Conservation (phyloP, 2,113 vertebrate species). For the Oostethus manadensis region DNA sequence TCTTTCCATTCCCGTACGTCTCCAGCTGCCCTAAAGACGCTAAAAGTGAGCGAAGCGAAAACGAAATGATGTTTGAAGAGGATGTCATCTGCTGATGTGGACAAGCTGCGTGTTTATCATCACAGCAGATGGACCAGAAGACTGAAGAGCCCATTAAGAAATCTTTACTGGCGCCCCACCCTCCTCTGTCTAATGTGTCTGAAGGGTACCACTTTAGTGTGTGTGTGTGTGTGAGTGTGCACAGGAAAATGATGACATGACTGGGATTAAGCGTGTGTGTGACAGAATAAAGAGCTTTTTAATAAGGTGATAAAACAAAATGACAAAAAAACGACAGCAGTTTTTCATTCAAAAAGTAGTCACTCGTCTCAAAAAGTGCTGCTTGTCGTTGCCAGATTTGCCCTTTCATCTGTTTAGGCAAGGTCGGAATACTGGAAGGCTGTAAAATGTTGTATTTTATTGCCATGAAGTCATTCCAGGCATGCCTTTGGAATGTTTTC, state of each 20-base stretch:
- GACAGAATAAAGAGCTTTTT: constrained; percentile 3
- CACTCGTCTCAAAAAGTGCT: too few relatives aligned
- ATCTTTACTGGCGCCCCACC: constrained; percentile 71
- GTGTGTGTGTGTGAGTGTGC: constrained; percentile 31
- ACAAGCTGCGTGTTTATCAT: constrained; percentile 56
- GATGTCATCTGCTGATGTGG: constrained; percentile 30
- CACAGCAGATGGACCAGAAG: constrained; percentile 60
- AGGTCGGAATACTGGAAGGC: too few relatives aligned
- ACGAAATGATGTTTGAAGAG: constrained; percentile 35
- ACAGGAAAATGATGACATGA: constrained; percentile 4
- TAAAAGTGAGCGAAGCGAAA: constrained; percentile 10
- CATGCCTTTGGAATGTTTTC: too few relatives aligned
- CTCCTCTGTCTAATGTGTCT: constrained; percentile 69
- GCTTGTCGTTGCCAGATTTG: too few relatives aligned
- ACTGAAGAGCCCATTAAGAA: constrained; percentile 66
- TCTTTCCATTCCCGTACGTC: constrained; percentile 17
- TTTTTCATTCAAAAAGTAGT: too few relatives aligned
- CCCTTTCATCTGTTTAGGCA: too few relatives aligned
- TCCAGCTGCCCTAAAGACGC: constrained; percentile 15
- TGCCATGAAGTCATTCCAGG: too few relatives aligned
- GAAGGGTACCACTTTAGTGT: constrained; percentile 61
- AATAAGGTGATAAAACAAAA: neutral
- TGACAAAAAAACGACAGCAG: neutral
- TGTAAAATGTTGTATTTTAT: too few relatives aligned
- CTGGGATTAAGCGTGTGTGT: neutral